phyloP scores from a whole-genome alignment of 1,140 invertebrate species.

The Sogatella furcifera region DNA sequence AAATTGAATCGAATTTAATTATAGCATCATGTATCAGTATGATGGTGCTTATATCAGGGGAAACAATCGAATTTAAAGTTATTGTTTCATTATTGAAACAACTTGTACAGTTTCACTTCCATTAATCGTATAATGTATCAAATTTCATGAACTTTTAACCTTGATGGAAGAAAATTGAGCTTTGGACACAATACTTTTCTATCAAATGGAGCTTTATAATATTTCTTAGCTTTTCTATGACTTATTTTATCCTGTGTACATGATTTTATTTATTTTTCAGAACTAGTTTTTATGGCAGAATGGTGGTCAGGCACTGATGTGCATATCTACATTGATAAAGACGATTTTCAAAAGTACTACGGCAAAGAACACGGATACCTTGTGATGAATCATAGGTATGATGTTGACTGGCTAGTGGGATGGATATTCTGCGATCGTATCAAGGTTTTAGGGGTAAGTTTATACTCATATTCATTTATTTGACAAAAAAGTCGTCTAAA shows the following conservation, averaged over 20 bases:
- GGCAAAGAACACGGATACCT: slow-evolving; percentile 82
- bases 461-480: too few species aligned
- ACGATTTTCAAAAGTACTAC: slow-evolving; percentile 65
- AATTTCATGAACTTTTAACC: too few species aligned
- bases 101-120: too few species aligned
- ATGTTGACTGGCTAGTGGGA: slow-evolving; percentile 88
- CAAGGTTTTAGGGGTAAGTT: slow-evolving; percentile 62
- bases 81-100: too few species aligned
- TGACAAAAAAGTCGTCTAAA: too few species aligned
- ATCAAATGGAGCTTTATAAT: too few species aligned
- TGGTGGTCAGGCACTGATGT: slow-evolving; percentile 81
- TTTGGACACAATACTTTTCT: background rate
- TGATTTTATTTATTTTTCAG: slow-evolving; percentile 38
- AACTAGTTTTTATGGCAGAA: slow-evolving; percentile 82
- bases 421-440: slow-evolving; percentile 77
- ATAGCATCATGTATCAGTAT: too few species aligned
- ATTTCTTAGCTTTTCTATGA: slow-evolving; percentile 9
- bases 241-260: background rate
- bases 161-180: too few species aligned
- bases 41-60: too few species aligned
- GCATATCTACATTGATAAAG: slow-evolving; percentile 62
- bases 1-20: too few species aligned
- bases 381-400: slow-evolving; percentile 92
- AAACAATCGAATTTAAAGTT: too few species aligned
- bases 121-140: too few species aligned